Evolutionary conservation across 2,888 invertebrate species (phyloP).

Genomic region (Cartodere bifasciata): DNA sequence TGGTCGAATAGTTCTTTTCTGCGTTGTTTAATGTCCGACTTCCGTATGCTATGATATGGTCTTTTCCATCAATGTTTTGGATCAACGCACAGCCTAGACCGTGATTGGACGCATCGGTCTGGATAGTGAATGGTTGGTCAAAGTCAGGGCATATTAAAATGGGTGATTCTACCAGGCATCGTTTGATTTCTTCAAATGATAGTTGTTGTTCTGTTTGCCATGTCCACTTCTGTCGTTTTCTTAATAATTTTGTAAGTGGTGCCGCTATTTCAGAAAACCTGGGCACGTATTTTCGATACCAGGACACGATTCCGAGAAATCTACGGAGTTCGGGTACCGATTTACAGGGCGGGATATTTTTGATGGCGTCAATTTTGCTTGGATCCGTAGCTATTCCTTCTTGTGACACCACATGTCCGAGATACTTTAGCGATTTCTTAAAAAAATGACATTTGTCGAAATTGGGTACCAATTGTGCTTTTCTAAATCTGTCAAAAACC

Average conservation of each 20-base stretch:
- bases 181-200: slow-evolving; percentile 7
- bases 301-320: no score
- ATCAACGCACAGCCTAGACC: slow-evolving; percentile 13
- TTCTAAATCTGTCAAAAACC: background rate
- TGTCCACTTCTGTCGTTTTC: slow-evolving; percentile 8
- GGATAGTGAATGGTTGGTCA: slow-evolving; percentile 10
- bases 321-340: no score
- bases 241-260: slow-evolving; percentile 7
- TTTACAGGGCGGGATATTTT: no score
- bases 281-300: no score
- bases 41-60: slow-evolving; percentile 13
- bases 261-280: no score
- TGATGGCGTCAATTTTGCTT: no score
- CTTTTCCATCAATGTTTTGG: slow-evolving; percentile 11
- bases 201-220: slow-evolving; percentile 8
- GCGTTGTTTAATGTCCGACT: slow-evolving; percentile 9
- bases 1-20: slow-evolving; percentile 12
- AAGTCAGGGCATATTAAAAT: slow-evolving; percentile 8
- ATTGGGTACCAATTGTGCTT: slow-evolving; percentile 1
- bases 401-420: no score
- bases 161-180: slow-evolving; percentile 5
- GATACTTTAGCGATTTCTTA: no score
- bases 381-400: no score
- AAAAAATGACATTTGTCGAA: background rate
- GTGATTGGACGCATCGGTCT: slow-evolving; percentile 12